Conservation (phyloP, 2,113 vertebrate genomes). For the Myotis yumanensis region DNA sequence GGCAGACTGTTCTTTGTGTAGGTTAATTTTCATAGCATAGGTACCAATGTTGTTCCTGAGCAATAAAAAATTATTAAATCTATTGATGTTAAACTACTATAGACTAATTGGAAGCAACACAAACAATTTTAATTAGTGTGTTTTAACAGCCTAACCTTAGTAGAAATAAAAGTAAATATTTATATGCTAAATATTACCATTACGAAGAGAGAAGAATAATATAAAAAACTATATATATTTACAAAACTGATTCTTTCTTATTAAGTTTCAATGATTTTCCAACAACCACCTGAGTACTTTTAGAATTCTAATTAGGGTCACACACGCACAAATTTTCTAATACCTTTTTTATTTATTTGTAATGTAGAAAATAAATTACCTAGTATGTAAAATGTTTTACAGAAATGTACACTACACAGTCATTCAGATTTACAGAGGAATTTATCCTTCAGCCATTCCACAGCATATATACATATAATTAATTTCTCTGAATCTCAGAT, state of each 20-base stretch:
- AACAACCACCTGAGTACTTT: neutral
- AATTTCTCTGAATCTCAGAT: neutral
- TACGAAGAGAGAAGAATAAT: neutral
- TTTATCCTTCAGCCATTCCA: neutral
- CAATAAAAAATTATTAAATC: neutral
- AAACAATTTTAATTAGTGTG: neutral
- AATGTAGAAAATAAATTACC: neutral
- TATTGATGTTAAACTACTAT: neutral
- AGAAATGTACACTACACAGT: neutral
- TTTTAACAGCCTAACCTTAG: neutral
- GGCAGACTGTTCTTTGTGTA: neutral
- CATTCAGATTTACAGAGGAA: neutral
- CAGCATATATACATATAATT: neutral
- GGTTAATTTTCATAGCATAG: neutral
- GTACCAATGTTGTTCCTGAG: neutral
- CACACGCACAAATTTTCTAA: neutral
- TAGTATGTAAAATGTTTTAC: neutral
- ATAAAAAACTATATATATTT: neutral
- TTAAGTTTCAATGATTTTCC: neutral
- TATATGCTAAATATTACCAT: neutral
- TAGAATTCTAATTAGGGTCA: constrained; percentile 6
- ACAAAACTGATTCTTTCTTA: neutral
- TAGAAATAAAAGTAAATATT: neutral
- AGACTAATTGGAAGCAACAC: neutral
- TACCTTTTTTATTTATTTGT: neutral